Conservation (phyloP, 2,113 vertebrate species). For the Pseudolaguvia tuberculata region DNA sequence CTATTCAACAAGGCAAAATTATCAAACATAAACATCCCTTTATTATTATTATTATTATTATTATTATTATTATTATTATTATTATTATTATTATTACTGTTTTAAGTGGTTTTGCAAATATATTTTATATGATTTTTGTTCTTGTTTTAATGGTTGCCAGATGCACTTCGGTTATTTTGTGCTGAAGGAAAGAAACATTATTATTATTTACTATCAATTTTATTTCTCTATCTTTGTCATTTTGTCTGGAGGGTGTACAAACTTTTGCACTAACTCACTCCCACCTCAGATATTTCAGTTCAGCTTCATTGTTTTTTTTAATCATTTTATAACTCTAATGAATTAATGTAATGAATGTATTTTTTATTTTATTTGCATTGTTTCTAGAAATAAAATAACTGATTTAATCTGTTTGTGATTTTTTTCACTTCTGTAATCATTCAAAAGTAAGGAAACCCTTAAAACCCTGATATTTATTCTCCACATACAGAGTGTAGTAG, state of each 20-base stretch:
- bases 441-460: too few relatives aligned
- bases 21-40: neutral
- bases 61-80: slow-evolving; percentile 2
- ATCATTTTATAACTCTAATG: neutral
- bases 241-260: neutral
- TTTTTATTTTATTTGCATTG: too few relatives aligned
- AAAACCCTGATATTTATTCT: too few relatives aligned
- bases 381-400: too few relatives aligned
- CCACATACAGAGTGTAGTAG: too few relatives aligned
- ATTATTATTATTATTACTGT: neutral
- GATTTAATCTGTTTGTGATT: too few relatives aligned
- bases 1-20: neutral
- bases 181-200: neutral
- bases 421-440: too few relatives aligned
- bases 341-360: too few relatives aligned
- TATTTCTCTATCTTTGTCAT: neutral
- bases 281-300: neutral
- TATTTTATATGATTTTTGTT: neutral
- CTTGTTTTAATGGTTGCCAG: neutral
- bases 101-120: neutral
- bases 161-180: neutral
- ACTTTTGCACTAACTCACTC: neutral
- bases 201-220: neutral
- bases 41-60: slow-evolving; percentile 5
- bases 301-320: neutral